These are phyloP conservation scores for Harpagoxenus sublaevis DNA, from an alignment of 2,888 invertebrate species.

Conservation along the genomic window DNA sequence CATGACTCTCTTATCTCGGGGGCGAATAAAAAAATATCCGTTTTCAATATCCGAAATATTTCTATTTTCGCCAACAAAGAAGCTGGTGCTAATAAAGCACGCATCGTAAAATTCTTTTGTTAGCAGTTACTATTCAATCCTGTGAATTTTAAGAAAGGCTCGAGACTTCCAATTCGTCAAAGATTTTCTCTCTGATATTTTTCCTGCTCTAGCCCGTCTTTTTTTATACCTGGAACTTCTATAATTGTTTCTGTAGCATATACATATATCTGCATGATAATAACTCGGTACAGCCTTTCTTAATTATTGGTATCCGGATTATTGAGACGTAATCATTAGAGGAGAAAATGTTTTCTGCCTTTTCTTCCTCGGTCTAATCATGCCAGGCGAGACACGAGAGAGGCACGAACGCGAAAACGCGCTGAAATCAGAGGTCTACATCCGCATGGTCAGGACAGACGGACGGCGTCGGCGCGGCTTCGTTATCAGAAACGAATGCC, in stretches of 20 bases:
- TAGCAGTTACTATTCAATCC: not conserved
- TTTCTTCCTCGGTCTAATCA: constrained; percentile 13
- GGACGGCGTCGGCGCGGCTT: constrained; percentile 60
- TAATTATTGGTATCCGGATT: not conserved
- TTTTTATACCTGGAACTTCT: not conserved
- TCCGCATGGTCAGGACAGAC: not conserved
- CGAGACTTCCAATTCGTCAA: not conserved
- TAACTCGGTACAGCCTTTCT: not conserved
- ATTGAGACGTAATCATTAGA: not conserved
- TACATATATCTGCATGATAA: not conserved
- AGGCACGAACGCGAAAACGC: constrained; percentile 19
- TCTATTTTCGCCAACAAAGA: not conserved
- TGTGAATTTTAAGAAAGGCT: not conserved
- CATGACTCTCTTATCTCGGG: no score
- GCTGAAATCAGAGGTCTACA: constrained; percentile 38
- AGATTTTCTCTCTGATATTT: not conserved
- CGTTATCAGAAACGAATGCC: constrained; percentile 83
- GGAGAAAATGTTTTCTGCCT: not conserved
- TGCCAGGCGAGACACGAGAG: constrained; percentile 3
- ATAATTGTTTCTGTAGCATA: not conserved
- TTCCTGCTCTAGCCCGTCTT: not conserved
- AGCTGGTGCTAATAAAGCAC: not conserved
- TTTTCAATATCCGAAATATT: not conserved
- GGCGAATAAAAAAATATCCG: not conserved
- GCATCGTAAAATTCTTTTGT: not conserved